Evolutionary conservation across 2,797 vertebrate species (phyloP), one percentile per base, ranked within the genome.

Genomic region (Otolemur crassicaudatus): DNA sequence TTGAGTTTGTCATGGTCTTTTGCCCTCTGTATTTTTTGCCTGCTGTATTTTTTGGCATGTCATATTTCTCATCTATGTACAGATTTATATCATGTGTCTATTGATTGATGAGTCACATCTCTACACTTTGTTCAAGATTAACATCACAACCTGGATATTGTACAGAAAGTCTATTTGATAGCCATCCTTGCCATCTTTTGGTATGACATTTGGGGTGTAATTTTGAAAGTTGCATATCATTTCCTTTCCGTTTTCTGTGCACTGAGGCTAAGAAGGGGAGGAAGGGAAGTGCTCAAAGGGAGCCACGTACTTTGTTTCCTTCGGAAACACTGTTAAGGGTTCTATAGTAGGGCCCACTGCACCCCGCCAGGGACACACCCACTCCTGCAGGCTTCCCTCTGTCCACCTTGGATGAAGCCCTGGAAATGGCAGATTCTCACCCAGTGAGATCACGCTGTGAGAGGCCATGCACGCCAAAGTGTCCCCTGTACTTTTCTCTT

Each of bases 1-100:
- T 0, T 49, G 56, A 93, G 61, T 58, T 34, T 31, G 72, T 75
- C 49, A 67, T 87, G 86, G 75, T 40, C 34, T 90, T 72, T 58
- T 84, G 20, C 56, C 86, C 69, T 31, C 29, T 90, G 75, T 46
- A 23, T 49, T 34, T 90, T 72, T 58, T 84, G 20, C 56, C 86
- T 63, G 34, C 29, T 90, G 75, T 46, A 23, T 49, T 34, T 90
- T 90, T 70, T 56, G 79, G 20, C 56, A 90, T 63, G 25, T 25
- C 29, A 7, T 37, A 9, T 31, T 75, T 37, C n/a, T 83, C n/a
- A 79, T 9, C 25, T 40, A 20, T 2, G 1, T 67, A n/a, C 11
- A 58, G 25, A 2, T 22, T 12, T 61, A 60, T 16, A 43, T 40
- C 43, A 27, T 43, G 2, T 17, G 40, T 40, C 23, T 12, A 16